Percentiles rank a stretch among this genome's conserved stretches.
These are phyloP conservation scores for Diabrotica virgifera DNA, from an alignment of 1,140 invertebrate genomes.

Conservation along the genomic window DNA sequence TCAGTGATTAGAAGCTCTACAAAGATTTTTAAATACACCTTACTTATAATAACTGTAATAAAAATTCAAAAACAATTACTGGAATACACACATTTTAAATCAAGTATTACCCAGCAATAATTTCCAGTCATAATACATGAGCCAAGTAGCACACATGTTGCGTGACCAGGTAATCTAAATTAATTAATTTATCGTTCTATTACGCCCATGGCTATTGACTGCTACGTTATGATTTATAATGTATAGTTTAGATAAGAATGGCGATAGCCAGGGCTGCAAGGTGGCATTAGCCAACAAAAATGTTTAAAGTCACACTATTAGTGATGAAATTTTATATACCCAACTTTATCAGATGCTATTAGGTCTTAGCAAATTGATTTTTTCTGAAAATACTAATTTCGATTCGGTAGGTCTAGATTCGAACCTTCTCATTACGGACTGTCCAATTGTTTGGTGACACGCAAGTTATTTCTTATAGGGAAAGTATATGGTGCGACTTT, in stretches of 20 bases:
- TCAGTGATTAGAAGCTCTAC: too few relatives aligned
- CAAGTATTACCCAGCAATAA: too few relatives aligned
- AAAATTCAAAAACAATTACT: too few relatives aligned
- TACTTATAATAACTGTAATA: too few relatives aligned
- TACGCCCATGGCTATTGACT: constrained; percentile 10
- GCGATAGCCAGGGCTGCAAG: not conserved
- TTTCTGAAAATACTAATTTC: constrained; percentile 17
- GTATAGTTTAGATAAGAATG: constrained; percentile 5
- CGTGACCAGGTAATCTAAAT: constrained; percentile 4
- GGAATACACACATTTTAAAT: too few relatives aligned
- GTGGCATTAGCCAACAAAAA: constrained; percentile 5
- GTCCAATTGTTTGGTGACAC: constrained; percentile 13
- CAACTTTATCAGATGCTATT: constrained; percentile 17
- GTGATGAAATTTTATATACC: constrained; percentile 14
- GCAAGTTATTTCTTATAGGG: constrained; percentile 7
- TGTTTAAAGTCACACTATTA: constrained; percentile 18
- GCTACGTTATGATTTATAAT: constrained; percentile 11
- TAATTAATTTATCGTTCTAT: constrained; percentile 16
- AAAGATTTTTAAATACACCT: too few relatives aligned
- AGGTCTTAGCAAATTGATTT: constrained; percentile 14
- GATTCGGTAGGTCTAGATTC: not conserved
- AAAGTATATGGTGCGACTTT: not conserved
- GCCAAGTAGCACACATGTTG: not conserved
- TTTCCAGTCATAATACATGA: too few relatives aligned
- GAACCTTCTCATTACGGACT: constrained; percentile 12